Conservation (phyloP, 2,113 vertebrate genomes). For the Lathamus discolor region DNA sequence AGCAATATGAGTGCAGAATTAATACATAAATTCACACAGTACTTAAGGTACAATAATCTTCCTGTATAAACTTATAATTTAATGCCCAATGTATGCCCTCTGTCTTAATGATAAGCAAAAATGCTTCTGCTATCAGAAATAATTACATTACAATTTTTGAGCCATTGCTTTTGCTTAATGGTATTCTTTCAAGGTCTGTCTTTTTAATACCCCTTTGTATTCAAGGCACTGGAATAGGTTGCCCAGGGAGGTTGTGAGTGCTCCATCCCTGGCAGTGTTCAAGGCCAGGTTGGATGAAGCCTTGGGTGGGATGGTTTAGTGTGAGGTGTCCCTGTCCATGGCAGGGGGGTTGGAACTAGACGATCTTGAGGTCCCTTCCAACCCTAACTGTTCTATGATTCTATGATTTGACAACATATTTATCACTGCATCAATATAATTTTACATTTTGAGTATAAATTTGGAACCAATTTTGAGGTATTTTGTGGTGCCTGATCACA, state of each 20-base stretch:
- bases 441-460: neutral
- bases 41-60: neutral
- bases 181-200: neutral
- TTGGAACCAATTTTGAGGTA: neutral
- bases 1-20: neutral
- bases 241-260: too few relatives aligned
- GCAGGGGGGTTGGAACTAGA: too few relatives aligned
- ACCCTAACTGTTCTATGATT: too few relatives aligned
- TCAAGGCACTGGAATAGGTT: neutral
- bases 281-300: too few relatives aligned
- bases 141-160: neutral
- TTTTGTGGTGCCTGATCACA: neutral
- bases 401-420: neutral
- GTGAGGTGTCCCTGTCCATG: too few relatives aligned
- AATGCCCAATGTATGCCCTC: neutral
- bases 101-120: neutral
- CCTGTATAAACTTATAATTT: neutral
- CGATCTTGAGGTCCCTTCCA: too few relatives aligned
- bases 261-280: too few relatives aligned
- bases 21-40: neutral
- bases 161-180: neutral
- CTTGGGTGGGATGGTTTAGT: too few relatives aligned
- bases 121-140: neutral
- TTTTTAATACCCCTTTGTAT: neutral
- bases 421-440: neutral